Percentiles rank a stretch among this genome's conserved stretches.
phyloP scores from a whole-genome alignment of 2,888 invertebrate species.

The Cybosia mesomella region DNA sequence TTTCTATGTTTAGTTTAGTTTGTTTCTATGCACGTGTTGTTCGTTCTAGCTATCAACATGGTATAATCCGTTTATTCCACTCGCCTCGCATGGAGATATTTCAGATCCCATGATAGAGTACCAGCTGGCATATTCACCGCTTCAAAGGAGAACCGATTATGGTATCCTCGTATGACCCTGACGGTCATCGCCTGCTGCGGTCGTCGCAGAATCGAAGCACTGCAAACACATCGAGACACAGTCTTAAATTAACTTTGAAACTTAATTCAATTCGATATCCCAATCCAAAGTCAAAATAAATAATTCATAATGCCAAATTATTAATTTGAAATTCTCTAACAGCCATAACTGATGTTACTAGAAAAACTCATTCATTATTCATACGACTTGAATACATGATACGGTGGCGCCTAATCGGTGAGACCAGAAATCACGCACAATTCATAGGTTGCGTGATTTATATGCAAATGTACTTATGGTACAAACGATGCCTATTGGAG shows the following conservation, averaged over 20 bases:
- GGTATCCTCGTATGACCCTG: neutral
- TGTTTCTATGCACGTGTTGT: no score
- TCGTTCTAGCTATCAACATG: no score
- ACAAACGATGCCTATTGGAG: conserved; percentile 71
- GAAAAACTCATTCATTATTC: conserved; percentile 47
- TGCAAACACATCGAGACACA: neutral
- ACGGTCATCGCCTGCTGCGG: neutral
- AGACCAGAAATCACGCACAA: conserved; percentile 62
- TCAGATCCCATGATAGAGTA: neutral
- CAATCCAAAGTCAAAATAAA: neutral
- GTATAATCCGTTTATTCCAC: neutral
- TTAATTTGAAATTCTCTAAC: conserved; percentile 18
- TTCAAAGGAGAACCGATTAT: neutral
- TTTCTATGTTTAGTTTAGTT: no score
- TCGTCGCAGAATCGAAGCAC: neutral
- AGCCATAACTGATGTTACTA: conserved; percentile 19
- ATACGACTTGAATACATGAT: conserved; percentile 46
- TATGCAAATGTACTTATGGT: conserved; percentile 76
- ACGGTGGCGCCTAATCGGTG: conserved; percentile 50
- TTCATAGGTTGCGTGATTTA: conserved; percentile 69
- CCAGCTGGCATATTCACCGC: neutral
- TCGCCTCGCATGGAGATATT: neutral
- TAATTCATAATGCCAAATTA: conserved; percentile 20
- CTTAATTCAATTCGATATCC: neutral
- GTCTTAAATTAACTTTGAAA: neutral